Evolutionary conservation across 1,140 invertebrate species (phyloP).

Genomic region (Diprion similis): DNA sequence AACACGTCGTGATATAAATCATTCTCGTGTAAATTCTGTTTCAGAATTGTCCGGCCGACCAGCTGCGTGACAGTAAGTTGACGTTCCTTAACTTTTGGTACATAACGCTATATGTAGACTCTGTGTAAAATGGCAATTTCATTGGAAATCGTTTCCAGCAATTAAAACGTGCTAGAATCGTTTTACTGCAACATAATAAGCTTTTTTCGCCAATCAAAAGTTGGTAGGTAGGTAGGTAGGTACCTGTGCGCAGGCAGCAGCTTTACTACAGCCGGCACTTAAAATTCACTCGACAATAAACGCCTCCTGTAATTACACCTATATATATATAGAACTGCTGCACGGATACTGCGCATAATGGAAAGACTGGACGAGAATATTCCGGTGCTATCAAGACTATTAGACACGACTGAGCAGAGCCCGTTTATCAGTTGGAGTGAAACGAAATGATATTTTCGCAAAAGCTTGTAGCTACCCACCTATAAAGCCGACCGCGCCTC

Average conservation of each 20-base stretch:
- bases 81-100: not conserved
- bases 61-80: not conserved
- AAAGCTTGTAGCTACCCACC: not conserved
- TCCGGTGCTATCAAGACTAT: not conserved
- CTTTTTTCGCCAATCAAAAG: no score
- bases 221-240: no score
- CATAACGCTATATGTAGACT: not conserved
- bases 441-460: conserved; percentile 6
- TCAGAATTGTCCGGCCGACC: not conserved
- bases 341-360: not conserved
- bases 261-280: no score
- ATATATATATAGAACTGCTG: not conserved
- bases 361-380: not conserved
- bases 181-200: not conserved
- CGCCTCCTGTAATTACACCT: not conserved
- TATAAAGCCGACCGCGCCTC: not conserved
- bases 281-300: not conserved
- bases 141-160: not conserved
- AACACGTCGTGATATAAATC: no score
- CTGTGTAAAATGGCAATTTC: not conserved
- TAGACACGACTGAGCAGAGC: not conserved
- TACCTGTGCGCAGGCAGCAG: not conserved
- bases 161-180: not conserved
- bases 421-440: not conserved
- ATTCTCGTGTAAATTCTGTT: not conserved